Evolutionary conservation across 2,888 invertebrate species (phyloP).

Genomic region (Rhopalosiphum nymphaeae): DNA sequence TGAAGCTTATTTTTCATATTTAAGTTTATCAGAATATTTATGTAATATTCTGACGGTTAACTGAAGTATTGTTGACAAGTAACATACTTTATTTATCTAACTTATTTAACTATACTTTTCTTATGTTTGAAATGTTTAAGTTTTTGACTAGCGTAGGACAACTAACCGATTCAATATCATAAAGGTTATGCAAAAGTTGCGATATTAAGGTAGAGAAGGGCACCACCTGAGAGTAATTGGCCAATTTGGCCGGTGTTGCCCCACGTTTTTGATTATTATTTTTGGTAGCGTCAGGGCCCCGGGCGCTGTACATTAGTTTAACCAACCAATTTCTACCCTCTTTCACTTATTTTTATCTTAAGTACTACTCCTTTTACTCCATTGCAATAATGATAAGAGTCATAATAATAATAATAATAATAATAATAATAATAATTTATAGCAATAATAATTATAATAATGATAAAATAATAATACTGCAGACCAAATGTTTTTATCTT

Average conservation of each 20-base stretch:
- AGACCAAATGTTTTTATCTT: conserved; percentile 54
- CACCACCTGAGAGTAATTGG: conserved; percentile 64
- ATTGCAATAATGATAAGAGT: conserved; percentile 36
- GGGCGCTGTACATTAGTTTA: conserved; percentile 24
- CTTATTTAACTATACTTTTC: conserved; percentile 14
- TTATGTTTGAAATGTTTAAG: neutral
- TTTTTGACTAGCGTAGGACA: neutral
- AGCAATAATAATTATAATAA: conserved; percentile 40
- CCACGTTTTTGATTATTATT: conserved; percentile 51
- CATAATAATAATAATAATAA: conserved; percentile 41
- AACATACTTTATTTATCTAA: neutral
- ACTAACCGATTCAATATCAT: conserved; percentile 49
- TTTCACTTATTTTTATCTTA: conserved; percentile 44
- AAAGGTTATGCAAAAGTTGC: conserved; percentile 34
- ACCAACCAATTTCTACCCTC: conserved; percentile 46
- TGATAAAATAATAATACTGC: conserved; percentile 37
- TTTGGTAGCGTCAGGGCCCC: conserved; percentile 17
- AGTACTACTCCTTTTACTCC: conserved; percentile 14
- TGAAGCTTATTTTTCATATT: neutral
- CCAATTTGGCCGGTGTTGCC: conserved; percentile 53
- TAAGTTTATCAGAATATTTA: neutral
- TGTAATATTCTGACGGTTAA: conserved; percentile 3
- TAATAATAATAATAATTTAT: conserved; percentile 43
- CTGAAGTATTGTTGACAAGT: conserved; percentile 35
- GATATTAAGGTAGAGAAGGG: conserved; percentile 24